These are phyloP conservation scores for Gambusia yucatana DNA, from an alignment of 2,797 vertebrate genomes.

Conservation along the genomic window DNA sequence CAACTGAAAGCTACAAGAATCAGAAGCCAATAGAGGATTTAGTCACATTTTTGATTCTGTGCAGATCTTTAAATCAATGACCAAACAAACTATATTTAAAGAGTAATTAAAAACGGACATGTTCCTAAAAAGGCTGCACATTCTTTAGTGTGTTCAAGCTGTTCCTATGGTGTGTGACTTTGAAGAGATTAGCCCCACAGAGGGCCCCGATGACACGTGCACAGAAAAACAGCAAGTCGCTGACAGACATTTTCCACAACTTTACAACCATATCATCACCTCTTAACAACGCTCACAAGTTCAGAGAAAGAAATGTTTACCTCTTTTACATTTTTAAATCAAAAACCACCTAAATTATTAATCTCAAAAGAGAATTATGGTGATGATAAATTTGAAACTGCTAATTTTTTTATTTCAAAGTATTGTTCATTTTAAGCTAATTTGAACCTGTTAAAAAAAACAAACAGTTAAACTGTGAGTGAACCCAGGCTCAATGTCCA, in stretches of 20 bases:
- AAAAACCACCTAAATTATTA: not conserved
- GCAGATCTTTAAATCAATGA: not conserved
- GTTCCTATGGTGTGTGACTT: conserved; percentile 41
- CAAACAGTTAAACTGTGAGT: conserved; percentile 38
- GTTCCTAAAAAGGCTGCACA: conserved; percentile 29
- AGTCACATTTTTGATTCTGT: not conserved
- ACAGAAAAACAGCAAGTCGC: conserved; percentile 50
- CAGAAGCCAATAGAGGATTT: not conserved
- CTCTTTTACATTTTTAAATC: conserved; percentile 1
- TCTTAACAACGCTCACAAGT: conserved; percentile 18
- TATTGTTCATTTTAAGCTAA: not conserved
- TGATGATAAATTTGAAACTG: not conserved
- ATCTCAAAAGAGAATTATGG: not conserved
- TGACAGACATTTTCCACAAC: conserved; percentile 67
- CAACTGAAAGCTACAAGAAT: not conserved
- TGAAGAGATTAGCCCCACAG: conserved; percentile 17
- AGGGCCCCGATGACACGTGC: conserved; percentile 43
- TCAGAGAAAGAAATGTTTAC: conserved; percentile 3
- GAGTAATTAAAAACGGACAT: conserved; percentile 14
- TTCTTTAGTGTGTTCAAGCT: conserved; percentile 12
- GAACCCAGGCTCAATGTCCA: conserved; percentile 41
- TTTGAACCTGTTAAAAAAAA: conserved; percentile 39
- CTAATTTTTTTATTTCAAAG: not conserved
- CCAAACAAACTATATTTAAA: not conserved
- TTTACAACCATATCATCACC: conserved; percentile 50